Base-by-base conservation (phyloP, 2,888 invertebrate genomes). In the Operophtera brumata region DNA sequence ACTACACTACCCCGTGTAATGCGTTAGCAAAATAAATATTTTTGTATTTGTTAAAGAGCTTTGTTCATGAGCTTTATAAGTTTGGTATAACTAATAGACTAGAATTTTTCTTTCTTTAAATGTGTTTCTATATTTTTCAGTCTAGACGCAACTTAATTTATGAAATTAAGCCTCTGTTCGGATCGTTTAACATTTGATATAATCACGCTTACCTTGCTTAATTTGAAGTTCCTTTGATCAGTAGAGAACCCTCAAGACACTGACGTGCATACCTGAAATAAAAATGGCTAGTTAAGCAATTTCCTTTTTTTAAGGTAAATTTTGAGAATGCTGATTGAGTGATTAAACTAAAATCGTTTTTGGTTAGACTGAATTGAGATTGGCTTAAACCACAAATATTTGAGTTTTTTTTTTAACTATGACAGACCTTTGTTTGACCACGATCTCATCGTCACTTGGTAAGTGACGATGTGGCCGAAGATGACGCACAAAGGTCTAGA, bases 191-290 rank as follows among this genome's bases (percentile, higher is more conserved):
- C 25, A 26, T 52, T 45, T 28, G 44, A 47, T 56, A 39, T 36
- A 44, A 56, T 48, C 37, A 14, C 12, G 52, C 48, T 46, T 48
- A 57, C 52, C 48, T 52, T 45, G 44, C 52, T 41, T 46, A 51
- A 52, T 48, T 52, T 48, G 20, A 52, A 52, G 46, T 30, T 5
- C 25, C 49, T 56, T 51, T 56, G 35, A 48, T 46, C 48, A 48
- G 48, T 45, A 36, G 11, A 32, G 12, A 48, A 36, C 44, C 45
- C 40, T 45, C 41, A 14, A 30, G n/a, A 44, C 8, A 8, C 9
- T 41, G 39, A 12, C 6, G 28, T 20, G 40, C 41, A n/a, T 41
- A 55, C 54, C 49, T 55, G 54, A 11, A 55, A 55, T 8, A 55
- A 42, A 12, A 43, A 53, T 13, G 42, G 28, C 37, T 53, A n/a